Evolutionary conservation across 2,797 vertebrate species (phyloP).

Genomic region (Trematomus bernacchii): DNA sequence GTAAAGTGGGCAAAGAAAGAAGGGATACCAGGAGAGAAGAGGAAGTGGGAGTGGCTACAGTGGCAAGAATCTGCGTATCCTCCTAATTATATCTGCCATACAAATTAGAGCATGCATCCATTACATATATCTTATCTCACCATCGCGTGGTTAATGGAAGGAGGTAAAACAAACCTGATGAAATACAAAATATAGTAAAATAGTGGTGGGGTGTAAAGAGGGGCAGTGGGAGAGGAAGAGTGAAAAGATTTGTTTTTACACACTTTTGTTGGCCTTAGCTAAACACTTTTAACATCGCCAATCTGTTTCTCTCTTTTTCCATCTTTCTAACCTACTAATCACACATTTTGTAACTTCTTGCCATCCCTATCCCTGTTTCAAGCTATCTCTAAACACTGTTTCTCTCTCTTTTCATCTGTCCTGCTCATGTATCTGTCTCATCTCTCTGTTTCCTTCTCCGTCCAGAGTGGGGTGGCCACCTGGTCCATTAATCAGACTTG

Average conservation of each 20-base stretch:
- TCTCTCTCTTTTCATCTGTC: constrained; percentile 23
- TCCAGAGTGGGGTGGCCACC: constrained; percentile 79
- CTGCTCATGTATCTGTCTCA: constrained; percentile 61
- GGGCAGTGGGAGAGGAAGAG: constrained; percentile 1
- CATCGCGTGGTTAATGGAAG: constrained; percentile 27
- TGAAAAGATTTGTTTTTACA: background rate
- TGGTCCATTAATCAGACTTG: constrained; percentile 83
- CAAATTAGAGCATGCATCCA: constrained; percentile 62
- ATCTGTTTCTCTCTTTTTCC: constrained; percentile 2
- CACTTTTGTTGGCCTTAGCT: constrained; percentile 19
- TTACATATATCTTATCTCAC: constrained; percentile 54
- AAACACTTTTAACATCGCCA: background rate
- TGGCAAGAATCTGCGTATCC: constrained; percentile 35
- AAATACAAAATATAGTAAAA: constrained; percentile 49
- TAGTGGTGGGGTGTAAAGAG: constrained; percentile 4
- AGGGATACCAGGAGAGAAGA: constrained; percentile 22
- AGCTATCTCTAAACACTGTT: constrained; percentile 37
- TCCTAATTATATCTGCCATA: constrained; percentile 63
- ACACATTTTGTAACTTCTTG: background rate
- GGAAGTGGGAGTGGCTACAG: constrained; percentile 23
- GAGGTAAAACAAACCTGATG: constrained; percentile 38
- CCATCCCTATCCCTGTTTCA: constrained; percentile 24
- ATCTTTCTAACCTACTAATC: background rate
- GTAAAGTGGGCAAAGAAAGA: constrained; percentile 39
- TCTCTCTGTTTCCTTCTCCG: constrained; percentile 56